Evolutionary conservation across 2,888 invertebrate species (phyloP), one percentile per base, ranked within the genome.

Genomic region (Cryptosula pallasiana): DNA sequence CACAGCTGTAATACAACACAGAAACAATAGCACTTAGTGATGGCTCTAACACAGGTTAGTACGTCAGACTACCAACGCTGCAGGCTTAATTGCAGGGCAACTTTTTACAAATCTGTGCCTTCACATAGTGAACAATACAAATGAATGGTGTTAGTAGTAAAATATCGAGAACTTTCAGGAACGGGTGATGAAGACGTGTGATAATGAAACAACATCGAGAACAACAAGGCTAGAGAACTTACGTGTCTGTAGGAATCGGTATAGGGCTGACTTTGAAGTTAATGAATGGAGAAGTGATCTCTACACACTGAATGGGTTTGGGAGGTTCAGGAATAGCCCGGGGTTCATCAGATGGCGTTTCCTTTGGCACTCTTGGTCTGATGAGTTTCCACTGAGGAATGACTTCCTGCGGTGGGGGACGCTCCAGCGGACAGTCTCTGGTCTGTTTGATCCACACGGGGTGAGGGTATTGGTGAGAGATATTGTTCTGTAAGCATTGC

Each of bases 301-400:
- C 81, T 23, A 85, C 35, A 75, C 82, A 82, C 75, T 82, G 80
- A 55, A 84, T 83, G 1, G 82, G 82, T 70, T 81, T 80, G 3
- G 79, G 79, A 54, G 79, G 78, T 71, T 80, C 81, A 35, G 80
- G 77, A 25, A 69, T 72, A 58, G 58, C 34, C 35, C 77, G 75
- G 1, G 83, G 83, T 76, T 84, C 83, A 77, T 82, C 83, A 27
- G 80, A 78, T 1, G 82, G 83, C 35, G 81, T 77, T 20, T 75
- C 73, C 72, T 81, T 81, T 75, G 83, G 83, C 73, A 81, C 83
- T 25, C 78, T 75, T 1, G 84, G 84, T 54, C 85, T 76, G 71
- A 85, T 84, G 20, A 81, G 78, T 75, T 85, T 85, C 85, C 85
- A 85, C 23, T 82, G 78, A 0, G 84, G 84, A 9, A 84, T 77